Base-by-base conservation (phyloP, 2,797 vertebrate genomes). In the Paedocypris micromegethes region DNA sequence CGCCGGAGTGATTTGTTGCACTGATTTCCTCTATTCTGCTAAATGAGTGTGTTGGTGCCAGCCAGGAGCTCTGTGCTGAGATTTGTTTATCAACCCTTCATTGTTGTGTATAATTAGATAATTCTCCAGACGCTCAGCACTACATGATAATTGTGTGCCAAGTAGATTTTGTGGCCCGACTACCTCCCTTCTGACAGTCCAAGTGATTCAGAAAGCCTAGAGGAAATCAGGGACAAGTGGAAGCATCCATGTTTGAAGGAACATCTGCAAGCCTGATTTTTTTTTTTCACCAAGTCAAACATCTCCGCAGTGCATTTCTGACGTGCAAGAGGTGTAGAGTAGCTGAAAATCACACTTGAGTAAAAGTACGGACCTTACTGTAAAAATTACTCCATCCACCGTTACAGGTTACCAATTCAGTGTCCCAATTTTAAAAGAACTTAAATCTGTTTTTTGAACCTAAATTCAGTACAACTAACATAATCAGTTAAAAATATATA, bases 91-190 rank as follows among this genome's bases (percentile, higher is more conserved):
- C 60, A 70, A 52, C 57, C 47, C 46, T 58, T 70, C 59, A 70
- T 70, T 70, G 68, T 70, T 57, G 52, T 64, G 68, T 51, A 70
- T 70, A 70, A 70, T 70, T 70, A 70, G 68, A 64, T 70, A 64
- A 64, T 50, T 49, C 68, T 70, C 68, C 68, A 64, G 68, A 64
- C 47, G 61, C 53, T 64, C 53, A 6, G 40, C 53, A 64, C 59
- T 63, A 70, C 59, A 70, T 70, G 59, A 37, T 64, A 57, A 70
- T 70, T 70, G 62, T 63, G 53, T 50, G 46, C 53, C 23, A 60
- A 50, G 68, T 23, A 64, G 23, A 51, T 70, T 56, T 64, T 55
- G 53, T 56, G 39, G 39, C 41, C 23, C 37, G 3, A 40, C 39
- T 55, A 40, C 40, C 8, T 59, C 52, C 52, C 45, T 5, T 70